Conservation (phyloP, 2,113 vertebrate genomes). For the Corythornis madagascariensis region DNA sequence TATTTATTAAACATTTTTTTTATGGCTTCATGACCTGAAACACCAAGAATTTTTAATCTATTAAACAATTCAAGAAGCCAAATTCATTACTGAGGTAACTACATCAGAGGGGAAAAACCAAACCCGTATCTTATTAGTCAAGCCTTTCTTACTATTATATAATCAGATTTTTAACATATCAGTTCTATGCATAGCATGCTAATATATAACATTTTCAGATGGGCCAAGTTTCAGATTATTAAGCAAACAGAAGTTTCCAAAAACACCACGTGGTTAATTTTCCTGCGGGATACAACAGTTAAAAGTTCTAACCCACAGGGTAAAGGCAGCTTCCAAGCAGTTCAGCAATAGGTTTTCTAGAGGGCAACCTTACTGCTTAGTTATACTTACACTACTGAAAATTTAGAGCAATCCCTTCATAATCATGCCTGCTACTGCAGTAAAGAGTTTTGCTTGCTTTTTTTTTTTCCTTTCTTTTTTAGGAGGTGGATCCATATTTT, state of each 20-base stretch:
- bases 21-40: constrained; percentile 10
- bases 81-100: constrained; percentile 6
- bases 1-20: not conserved
- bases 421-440: constrained; percentile 78
- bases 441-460: constrained; percentile 30
- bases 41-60: constrained; percentile 10
- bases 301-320: constrained; percentile 36
- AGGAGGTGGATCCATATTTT: constrained; percentile 54
- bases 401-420: constrained; percentile 68
- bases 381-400: constrained; percentile 51
- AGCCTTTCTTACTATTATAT: constrained; percentile 12
- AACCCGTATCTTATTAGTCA: not conserved
- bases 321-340: constrained; percentile 75
- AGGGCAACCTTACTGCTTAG: constrained; percentile 49
- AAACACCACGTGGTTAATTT: constrained; percentile 17
- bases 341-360: constrained; percentile 84
- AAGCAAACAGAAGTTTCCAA: constrained; percentile 36
- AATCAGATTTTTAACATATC: constrained; percentile 4
- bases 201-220: constrained; percentile 58
- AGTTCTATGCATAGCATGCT: constrained; percentile 20
- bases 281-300: not conserved
- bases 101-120: not conserved
- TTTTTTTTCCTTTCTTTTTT: not conserved
- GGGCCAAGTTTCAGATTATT: constrained; percentile 63
- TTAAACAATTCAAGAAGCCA: constrained; percentile 44